A percentile compares a stretch with the other conserved stretches of the same genome.
Evolutionary conservation across 2,113 vertebrate species (phyloP).

Genomic region (Serilophus lunatus): DNA sequence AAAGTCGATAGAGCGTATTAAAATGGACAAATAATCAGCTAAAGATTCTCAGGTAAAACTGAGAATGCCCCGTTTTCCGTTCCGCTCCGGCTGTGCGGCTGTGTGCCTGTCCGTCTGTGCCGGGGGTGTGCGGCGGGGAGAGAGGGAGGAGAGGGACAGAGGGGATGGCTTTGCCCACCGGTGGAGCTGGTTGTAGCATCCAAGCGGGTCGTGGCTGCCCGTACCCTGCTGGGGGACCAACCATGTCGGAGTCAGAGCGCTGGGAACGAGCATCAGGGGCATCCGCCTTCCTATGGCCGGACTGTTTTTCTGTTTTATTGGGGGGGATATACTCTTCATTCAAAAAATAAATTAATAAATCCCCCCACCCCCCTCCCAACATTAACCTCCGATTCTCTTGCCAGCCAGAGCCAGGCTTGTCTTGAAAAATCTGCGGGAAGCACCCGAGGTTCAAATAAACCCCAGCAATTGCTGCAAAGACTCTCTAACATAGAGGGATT

Average conservation of each 20-base stretch:
- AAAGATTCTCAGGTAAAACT: conserved; percentile 44
- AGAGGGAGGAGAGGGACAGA: not conserved
- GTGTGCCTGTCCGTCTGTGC: not conserved
- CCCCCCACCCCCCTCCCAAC: not conserved
- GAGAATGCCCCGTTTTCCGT: not conserved
- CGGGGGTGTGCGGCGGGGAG: not conserved
- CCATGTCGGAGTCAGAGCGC: not conserved
- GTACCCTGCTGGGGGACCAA: not conserved
- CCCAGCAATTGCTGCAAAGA: not conserved
- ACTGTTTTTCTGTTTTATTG: not conserved
- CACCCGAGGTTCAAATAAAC: not conserved
- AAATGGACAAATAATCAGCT: conserved; percentile 13
- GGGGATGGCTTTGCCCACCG: not conserved
- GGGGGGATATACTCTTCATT: not conserved
- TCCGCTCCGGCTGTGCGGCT: not conserved
- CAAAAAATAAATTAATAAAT: not conserved
- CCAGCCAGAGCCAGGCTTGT: not conserved
- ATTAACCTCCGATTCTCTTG: not conserved
- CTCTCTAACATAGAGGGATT: not conserved
- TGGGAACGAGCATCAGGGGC: not conserved
- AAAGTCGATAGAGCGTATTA: not conserved
- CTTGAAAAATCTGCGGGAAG: not conserved
- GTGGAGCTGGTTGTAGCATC: not conserved
- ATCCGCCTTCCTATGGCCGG: not conserved
- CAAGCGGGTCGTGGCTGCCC: not conserved